Percentiles rank a stretch among this genome's conserved stretches.
phyloP scores from a whole-genome alignment of 2,888 invertebrate species.

The Conchocele bisecta region DNA sequence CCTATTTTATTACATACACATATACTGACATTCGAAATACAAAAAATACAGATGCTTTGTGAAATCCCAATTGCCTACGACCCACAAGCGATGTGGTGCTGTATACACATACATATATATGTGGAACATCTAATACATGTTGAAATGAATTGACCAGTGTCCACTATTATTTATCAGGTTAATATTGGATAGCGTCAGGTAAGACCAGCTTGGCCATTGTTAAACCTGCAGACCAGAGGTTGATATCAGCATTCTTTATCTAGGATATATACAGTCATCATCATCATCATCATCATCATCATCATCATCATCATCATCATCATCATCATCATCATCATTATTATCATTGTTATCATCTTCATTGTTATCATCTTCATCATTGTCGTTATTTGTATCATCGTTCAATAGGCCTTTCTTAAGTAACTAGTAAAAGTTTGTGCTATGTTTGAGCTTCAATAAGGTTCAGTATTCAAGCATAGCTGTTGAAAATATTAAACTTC shows the following conservation, averaged over 20 bases:
- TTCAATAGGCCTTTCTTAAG: too few species aligned
- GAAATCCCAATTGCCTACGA: too few species aligned
- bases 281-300: constrained; percentile 16
- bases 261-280: constrained; percentile 11
- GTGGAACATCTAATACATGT: constrained; percentile 1
- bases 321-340: constrained; percentile 16
- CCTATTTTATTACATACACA: too few species aligned
- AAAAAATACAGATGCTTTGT: too few species aligned
- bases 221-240: constrained; percentile 59
- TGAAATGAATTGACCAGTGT: constrained; percentile 53
- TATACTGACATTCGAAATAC: too few species aligned
- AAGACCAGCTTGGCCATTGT: constrained; percentile 62
- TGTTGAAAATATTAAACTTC: too few species aligned
- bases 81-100: too few species aligned
- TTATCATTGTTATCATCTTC: constrained; percentile 16
- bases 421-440: too few species aligned
- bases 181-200: constrained; percentile 59
- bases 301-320: constrained; percentile 16
- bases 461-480: too few species aligned
- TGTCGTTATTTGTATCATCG: too few species aligned
- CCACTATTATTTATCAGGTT: constrained; percentile 63
- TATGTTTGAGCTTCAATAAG: too few species aligned
- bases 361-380: neutral
- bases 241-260: constrained; percentile 15
- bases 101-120: neutral